Evolutionary conservation across 2,797 vertebrate species (phyloP), one percentile per base, ranked within the genome.

Genomic region (Gymnothorax javanicus): DNA sequence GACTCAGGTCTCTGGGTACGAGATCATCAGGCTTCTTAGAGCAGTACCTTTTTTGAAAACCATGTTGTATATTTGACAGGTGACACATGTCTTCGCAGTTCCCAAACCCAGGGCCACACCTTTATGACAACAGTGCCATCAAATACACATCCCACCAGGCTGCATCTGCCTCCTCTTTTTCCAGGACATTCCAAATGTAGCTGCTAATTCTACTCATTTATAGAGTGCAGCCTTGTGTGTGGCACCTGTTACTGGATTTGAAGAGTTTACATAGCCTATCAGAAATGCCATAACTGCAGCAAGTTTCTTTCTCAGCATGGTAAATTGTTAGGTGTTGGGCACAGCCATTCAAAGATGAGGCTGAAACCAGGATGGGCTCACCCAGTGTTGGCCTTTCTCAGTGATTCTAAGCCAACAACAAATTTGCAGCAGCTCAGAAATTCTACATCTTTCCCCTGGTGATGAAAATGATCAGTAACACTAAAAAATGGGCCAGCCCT

Each of bases 251-350:
- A 88, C 89, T 84, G 54, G 71, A 83, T 82, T 87, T 75, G 82
- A 77, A 71, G 88, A 87, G 87, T 85, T 87, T 83, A 84, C 88
- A 88, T 81, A 85, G 85, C 88, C 84, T 82, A 90, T 89, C 89
- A 85, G 89, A 85, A 58, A 88, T 86, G 71, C 69, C 85, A 69
- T 60, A 87, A 88, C 60, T 54, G 84, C 85, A 56, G 84, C 75
- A 84, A 84, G 87, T 84, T 86, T 87, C 82, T 88, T 86, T 83
- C 50, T 87, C 79, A 88, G 83, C 75, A 64, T 86, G 81, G 84
- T 60, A 69, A 84, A n/a, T 11, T 82, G 81, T 85, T 84, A 64
- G 0, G 27, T 15, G 71, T 9, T 75, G 71, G 77, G 77, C 23
- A 81, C 5, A 56, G 77, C 7, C 15, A 43, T 3, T n/a, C 25